These are phyloP conservation scores for Scaptodrosophila latifasciaeformis DNA, from an alignment of 2,888 invertebrate species.

Conservation along the genomic window DNA sequence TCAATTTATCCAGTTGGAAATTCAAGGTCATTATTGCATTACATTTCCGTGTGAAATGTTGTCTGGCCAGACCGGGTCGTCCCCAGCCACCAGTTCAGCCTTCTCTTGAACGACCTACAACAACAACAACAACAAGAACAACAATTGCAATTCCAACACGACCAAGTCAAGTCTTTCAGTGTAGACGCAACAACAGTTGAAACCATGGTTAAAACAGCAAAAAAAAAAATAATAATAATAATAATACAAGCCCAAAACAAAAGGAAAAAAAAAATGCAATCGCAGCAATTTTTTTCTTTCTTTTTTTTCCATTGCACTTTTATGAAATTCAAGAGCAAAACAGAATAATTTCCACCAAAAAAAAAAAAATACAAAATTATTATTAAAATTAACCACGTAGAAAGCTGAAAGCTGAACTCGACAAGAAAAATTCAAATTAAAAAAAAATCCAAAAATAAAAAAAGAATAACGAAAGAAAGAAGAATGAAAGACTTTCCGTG, in stretches of 20 bases:
- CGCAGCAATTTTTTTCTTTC: too few species aligned
- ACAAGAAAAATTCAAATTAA: background rate
- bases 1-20: slow-evolving; percentile 46
- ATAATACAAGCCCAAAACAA: background rate
- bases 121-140: background rate
- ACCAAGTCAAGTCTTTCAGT: slow-evolving; percentile 6
- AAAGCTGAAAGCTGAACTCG: slow-evolving; percentile 22
- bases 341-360: slow-evolving; percentile 30
- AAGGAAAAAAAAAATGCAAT: background rate
- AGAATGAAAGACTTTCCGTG: slow-evolving; percentile 43
- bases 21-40: slow-evolving; percentile 53
- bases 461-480: background rate
- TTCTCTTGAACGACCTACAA: slow-evolving; percentile 23
- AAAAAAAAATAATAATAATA: too few species aligned
- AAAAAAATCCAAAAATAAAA: background rate
- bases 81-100: slow-evolving; percentile 29
- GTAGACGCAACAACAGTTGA: slow-evolving; percentile 13
- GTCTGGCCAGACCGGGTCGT: slow-evolving; percentile 26
- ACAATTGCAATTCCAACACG: background rate
- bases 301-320: slow-evolving; percentile 20
- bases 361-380: slow-evolving; percentile 1
- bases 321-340: slow-evolving; percentile 50
- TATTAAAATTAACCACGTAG: slow-evolving; percentile 34
- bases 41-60: slow-evolving; percentile 64
- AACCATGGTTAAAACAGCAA: too few species aligned